Evolutionary conservation across 2,888 invertebrate genomes (phyloP), one percentile per base, ranked within the genome.

Genomic region (Subacronicta megacephala): DNA sequence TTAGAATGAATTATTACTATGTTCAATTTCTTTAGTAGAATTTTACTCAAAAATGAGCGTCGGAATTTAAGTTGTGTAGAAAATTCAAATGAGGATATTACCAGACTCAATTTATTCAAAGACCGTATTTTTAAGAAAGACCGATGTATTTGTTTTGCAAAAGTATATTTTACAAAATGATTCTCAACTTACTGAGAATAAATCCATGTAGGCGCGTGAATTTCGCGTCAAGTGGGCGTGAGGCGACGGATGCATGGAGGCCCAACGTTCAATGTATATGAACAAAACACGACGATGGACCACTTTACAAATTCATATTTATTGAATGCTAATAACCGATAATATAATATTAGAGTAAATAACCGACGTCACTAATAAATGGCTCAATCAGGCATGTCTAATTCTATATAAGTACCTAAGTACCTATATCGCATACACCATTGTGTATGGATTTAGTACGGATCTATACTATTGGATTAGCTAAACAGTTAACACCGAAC

Each of bases 211-310:
- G 55, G 51, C 52, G 43, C 52, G 43, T 53, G 59, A 65, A 63
- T 67, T 69, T 69, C 44, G 62, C 62, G 41, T 60, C 58, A 51
- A 61, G 61, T 72, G 65, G 61, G 61, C 55, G 62, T 63, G 57
- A 43, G 59, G 62, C 31, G 38, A n/a, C 46, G 31, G 13, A n/a
- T 44, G 40, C 23, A 43, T 45, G 60, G 62, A 58, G 59, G 61
- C 56, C 63, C 58, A 55, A 61, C 57, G 53, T 51, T 58, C 33
- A 42, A 51, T 53, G 60, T 42, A 51, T 75, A 69, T 71, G 60
- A 62, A 58, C 56, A 58, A 53, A 50, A 50, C 77, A 77, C 62
- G 65, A 71, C 52, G 41, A 49, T 62, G 61, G 62, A 61, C 50
- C 63, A 51, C 66, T 58, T 60, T 51, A 60, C 51, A 37, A 69